Evolutionary conservation across 2,113 vertebrate species (phyloP), one percentile per base, ranked within the genome.

Genomic region (Myrmecophaga tridactyla): DNA sequence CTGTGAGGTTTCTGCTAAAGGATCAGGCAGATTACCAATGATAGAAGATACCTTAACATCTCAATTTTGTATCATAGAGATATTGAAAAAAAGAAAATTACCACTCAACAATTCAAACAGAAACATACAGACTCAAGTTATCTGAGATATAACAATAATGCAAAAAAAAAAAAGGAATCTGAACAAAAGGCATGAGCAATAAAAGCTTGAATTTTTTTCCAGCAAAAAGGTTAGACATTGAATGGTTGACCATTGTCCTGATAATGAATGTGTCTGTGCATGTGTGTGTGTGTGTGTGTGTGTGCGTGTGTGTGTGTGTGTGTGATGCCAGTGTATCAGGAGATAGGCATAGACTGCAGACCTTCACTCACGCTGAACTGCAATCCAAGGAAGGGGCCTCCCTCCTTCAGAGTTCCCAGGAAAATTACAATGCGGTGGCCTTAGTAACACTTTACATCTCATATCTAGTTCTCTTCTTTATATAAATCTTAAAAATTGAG

Each of bases 301-400:
- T 56, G 14, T 43, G 21, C 34, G 41, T 12, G 12, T 4, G n/a
- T 12, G 13, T 70, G 48, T 46, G 7, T 21, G 43, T 70, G 70
- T 60, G 41, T 27, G 67, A 86, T 51, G 43, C 15, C 73, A 81
- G 81, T 97, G 97, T 97, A 91, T 98, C 91, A 96, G 67, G 25
- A 95, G 56, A 72, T 58, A 92, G 85, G 91, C 85, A 90, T 12
- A n/a, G 72, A 78, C 96, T 93, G 76, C 80, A 60, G 75, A 90
- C 48, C 81, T 86, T 84, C 53, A 78, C 89, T 65, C 75, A 62
- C 41, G 31, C 15, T 15, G 43, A 65, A 51, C 9, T n/a, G 25
- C 4, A 91, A 86, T n/a, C 11, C n/a, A 46, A 34, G 7, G 1
- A 27, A 20, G 25, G 63, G 27, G 14, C 48, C 17, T 70, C n/a